phyloP scores from a whole-genome alignment of 2,113 vertebrate species.

The Alethe castanea region DNA sequence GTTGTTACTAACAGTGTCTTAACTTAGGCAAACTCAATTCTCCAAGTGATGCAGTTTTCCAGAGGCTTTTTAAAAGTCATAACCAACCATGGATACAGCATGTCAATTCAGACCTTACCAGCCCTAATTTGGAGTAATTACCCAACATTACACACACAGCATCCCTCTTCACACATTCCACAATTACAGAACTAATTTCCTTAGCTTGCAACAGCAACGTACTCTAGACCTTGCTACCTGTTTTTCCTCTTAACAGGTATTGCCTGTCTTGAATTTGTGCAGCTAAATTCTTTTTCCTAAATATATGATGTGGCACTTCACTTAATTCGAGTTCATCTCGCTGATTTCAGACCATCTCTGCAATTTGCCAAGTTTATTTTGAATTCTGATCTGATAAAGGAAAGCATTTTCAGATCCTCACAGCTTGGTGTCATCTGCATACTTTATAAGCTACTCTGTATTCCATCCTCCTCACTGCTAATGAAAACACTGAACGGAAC shows the following conservation, averaged over 20 bases:
- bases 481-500: neutral
- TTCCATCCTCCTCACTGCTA: neutral
- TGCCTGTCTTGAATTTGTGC: neutral
- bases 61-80: neutral
- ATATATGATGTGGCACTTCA: neutral
- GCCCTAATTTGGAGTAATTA: neutral
- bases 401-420: slow-evolving; percentile 4
- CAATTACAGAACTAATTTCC: neutral
- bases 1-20: neutral
- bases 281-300: neutral
- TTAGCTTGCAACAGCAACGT: neutral
- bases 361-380: slow-evolving; percentile 20
- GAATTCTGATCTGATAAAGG: slow-evolving; percentile 9
- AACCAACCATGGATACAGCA: neutral
- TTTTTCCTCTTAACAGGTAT: neutral
- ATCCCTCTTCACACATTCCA: neutral
- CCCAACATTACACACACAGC: neutral
- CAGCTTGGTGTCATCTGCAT: slow-evolving; percentile 33
- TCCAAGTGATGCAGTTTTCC: neutral
- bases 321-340: neutral
- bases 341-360: slow-evolving; percentile 1
- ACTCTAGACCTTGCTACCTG: neutral
- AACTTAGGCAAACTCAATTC: neutral
- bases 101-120: neutral
- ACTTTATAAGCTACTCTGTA: slow-evolving; percentile 39